Evolutionary conservation across 2,113 vertebrate genomes (phyloP).

Genomic region (Tyrannus savana): DNA sequence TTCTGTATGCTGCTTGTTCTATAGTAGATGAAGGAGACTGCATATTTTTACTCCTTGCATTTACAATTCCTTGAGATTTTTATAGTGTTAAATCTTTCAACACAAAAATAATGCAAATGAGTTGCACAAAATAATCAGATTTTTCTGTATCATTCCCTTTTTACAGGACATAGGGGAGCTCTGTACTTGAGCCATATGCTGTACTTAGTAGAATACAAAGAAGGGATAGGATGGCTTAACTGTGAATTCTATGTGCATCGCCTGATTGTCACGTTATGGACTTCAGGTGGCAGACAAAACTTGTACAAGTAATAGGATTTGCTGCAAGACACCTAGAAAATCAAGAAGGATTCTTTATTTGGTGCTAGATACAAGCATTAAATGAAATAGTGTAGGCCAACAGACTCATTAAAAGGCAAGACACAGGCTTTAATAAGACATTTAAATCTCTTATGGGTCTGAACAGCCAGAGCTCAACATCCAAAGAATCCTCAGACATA

Average conservation of each 20-base stretch:
- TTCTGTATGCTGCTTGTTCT: neutral
- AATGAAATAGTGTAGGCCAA: neutral
- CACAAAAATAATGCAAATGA: neutral
- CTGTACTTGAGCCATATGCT: neutral
- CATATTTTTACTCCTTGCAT: neutral
- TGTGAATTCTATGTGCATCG: neutral
- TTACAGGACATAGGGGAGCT: neutral
- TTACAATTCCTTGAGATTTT: neutral
- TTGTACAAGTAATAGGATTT: neutral
- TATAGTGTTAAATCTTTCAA: neutral
- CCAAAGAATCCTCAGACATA: neutral
- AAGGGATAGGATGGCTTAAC: neutral
- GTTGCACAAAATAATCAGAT: neutral
- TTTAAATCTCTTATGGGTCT: neutral
- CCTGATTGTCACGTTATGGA: neutral
- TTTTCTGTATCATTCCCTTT: neutral
- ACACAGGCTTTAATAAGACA: conserved; percentile 31
- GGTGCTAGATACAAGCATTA: conserved; percentile 42
- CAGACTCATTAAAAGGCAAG: conserved; percentile 34
- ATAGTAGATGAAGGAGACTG: neutral
- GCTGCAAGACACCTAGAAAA: neutral
- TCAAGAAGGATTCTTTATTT: conserved; percentile 47
- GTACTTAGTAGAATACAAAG: neutral
- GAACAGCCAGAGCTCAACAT: neutral
- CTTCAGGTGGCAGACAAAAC: neutral